Evolutionary conservation across 2,797 vertebrate genomes (phyloP).

Genomic region (Amblyraja radiata): DNA sequence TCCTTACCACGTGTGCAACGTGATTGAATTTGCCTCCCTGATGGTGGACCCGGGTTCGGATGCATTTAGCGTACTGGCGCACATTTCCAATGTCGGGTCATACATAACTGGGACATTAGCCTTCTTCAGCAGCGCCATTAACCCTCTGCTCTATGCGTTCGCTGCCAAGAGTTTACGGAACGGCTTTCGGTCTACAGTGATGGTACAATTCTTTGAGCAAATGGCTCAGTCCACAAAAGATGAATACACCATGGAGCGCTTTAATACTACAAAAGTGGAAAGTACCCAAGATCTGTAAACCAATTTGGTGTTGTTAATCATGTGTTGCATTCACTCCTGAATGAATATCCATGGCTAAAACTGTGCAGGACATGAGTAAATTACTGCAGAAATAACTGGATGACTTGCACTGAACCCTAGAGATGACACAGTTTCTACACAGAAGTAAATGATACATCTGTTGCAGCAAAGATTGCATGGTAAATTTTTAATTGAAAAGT

Average conservation of each 20-base stretch:
- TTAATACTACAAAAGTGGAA: conserved; percentile 60
- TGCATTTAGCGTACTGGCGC: conserved; percentile 47
- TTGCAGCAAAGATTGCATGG: not conserved
- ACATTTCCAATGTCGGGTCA: conserved; percentile 40
- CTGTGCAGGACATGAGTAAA: not conserved
- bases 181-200: conserved; percentile 62
- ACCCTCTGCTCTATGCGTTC: conserved; percentile 78
- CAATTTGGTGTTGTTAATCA: not conserved
- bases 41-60: conserved; percentile 43
- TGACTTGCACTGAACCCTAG: not conserved
- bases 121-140: conserved; percentile 74
- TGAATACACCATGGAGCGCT: conserved; percentile 60
- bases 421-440: not conserved
- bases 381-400: not conserved
- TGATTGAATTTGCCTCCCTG: conserved; percentile 58
- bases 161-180: conserved; percentile 69
- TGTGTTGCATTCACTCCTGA: not conserved
- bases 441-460: not conserved
- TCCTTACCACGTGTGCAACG: conserved; percentile 71
- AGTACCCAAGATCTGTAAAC: conserved; percentile 36
- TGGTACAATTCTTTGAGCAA: conserved; percentile 71
- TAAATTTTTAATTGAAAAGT: not conserved
- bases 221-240: conserved; percentile 64
- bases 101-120: conserved; percentile 67
- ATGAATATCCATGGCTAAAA: not conserved